Base-by-base conservation (phyloP, 2,888 invertebrate genomes). In the Melangyna quadrimaculata region DNA sequence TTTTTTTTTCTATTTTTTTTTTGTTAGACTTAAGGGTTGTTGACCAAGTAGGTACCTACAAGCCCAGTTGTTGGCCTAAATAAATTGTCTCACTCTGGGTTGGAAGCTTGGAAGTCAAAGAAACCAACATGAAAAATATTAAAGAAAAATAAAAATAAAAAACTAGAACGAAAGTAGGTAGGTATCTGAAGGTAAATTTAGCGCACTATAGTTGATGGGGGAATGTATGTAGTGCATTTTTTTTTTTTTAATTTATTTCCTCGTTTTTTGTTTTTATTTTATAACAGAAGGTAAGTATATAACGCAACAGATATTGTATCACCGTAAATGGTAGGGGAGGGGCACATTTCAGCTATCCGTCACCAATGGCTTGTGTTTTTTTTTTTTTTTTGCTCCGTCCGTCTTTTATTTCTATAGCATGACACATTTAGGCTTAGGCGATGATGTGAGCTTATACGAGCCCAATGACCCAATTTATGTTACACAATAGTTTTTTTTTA, bases 391-490 rank as follows among this genome's bases (percentile, higher is more conserved):
- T n/a, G n/a, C n/a, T 70, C 48, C 37, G 55, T 19, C 37, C 40
- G 67, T 40, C 71, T 69, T 84, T 71, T 57, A 63, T 69, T 57
- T 74, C n/a, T 67, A 40, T 55, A 48, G 75, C 65, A 67, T 79
- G 84, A 75, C 69, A 84, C 75, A 75, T 77, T 79, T 75, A 22
- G 67, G 57, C 35, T 75, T 37, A 51, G 78, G 63, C 53, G 74
- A 70, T 75, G 78, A 78, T 74, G 78, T 70, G 72, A 61, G 75
- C 57, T 12, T 12, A 65, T 63, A 48, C 53, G 40, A 59, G 55
- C 69, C 53, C 74, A 70, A 80, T 84, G 79, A 77, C 79, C 75
- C 59, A 84, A 48, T 78, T 73, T 70, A 45, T 57, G 43, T 72
- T 69, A 48, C 55, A 78, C 37, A 82, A 55, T 7, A 17, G 29